phyloP scores from a whole-genome alignment of 2,797 vertebrate genomes.

The Allobates femoralis region DNA sequence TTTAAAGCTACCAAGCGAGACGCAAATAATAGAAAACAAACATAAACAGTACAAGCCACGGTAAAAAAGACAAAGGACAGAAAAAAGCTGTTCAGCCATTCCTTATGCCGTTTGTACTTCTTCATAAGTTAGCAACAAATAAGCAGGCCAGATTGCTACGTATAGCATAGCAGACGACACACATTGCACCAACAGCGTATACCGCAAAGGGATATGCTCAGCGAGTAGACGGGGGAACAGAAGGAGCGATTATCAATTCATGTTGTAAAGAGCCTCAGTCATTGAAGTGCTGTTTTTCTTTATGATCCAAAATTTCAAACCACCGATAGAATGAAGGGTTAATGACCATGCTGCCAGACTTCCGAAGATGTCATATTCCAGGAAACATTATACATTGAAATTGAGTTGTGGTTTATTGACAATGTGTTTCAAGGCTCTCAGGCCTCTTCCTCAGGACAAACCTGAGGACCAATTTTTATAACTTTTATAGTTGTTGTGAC shows the following conservation, averaged over 20 bases:
- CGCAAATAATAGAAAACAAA: constrained; percentile 21
- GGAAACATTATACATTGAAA: too few species aligned
- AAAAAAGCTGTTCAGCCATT: constrained; percentile 16
- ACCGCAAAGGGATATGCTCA: constrained; percentile 30
- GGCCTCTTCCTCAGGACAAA: too few species aligned
- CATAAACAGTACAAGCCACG: constrained; percentile 11
- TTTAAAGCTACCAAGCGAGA: constrained; percentile 21
- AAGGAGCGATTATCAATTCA: constrained; percentile 42
- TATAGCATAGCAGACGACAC: neutral
- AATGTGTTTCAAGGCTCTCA: too few species aligned
- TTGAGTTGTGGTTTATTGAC: too few species aligned
- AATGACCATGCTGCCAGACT: too few species aligned
- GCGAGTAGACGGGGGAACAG: constrained; percentile 36
- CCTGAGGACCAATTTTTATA: too few species aligned
- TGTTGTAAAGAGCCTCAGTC: neutral
- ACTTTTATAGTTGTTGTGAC: too few species aligned
- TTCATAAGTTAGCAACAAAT: constrained; percentile 43
- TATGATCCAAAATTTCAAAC: too few species aligned
- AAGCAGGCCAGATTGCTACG: constrained; percentile 31
- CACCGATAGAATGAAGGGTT: too few species aligned
- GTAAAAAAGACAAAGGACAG: constrained; percentile 29
- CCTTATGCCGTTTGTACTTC: constrained; percentile 6
- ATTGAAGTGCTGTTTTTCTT: neutral
- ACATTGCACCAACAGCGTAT: constrained; percentile 30
- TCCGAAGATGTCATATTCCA: too few species aligned